Conservation (phyloP, 2,888 invertebrate genomes). For the Ophion costatus region DNA sequence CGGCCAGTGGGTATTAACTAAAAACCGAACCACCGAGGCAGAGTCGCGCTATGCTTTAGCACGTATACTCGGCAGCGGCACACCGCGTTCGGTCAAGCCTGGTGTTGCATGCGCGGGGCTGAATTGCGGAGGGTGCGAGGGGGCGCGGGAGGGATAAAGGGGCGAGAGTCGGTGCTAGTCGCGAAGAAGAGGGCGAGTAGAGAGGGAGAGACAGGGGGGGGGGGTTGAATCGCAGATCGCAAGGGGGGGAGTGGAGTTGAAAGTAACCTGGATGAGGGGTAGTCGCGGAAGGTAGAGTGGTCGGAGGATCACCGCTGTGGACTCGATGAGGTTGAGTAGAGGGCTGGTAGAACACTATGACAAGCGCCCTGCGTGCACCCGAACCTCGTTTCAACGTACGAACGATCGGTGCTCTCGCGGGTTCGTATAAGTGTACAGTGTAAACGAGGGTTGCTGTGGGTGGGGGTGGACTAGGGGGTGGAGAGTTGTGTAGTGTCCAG, state of each 20-base stretch:
- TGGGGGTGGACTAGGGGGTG: constrained; percentile 58
- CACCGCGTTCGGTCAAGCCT: constrained; percentile 65
- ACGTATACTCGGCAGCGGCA: constrained; percentile 63
- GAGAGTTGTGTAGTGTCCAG: constrained; percentile 60
- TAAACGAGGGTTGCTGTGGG: constrained; percentile 56
- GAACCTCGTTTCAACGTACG: constrained; percentile 73
- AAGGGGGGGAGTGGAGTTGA: constrained; percentile 44
- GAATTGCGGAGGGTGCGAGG: constrained; percentile 1
- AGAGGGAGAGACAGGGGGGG: constrained; percentile 45
- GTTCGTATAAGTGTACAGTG: constrained; percentile 64
- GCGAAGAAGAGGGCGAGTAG: constrained; percentile 18
- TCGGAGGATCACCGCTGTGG: constrained; percentile 56
- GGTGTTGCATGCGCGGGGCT: constrained; percentile 51
- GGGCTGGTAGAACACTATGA: constrained; percentile 70
- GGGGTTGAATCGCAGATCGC: constrained; percentile 46
- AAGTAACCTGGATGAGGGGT: constrained; percentile 54
- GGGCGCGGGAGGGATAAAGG: constrained; percentile 45
- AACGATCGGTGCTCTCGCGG: constrained; percentile 68
- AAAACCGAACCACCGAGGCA: constrained; percentile 77
- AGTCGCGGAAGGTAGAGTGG: constrained; percentile 58
- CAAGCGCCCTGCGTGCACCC: constrained; percentile 69
- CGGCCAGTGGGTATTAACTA: constrained; percentile 77
- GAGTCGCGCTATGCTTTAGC: constrained; percentile 64
- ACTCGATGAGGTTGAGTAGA: constrained; percentile 66
- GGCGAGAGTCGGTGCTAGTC: constrained; percentile 4